Evolutionary conservation across 1,140 invertebrate genomes (phyloP), one percentile per base, ranked within the genome.

Genomic region (Portunus trituberculatus): DNA sequence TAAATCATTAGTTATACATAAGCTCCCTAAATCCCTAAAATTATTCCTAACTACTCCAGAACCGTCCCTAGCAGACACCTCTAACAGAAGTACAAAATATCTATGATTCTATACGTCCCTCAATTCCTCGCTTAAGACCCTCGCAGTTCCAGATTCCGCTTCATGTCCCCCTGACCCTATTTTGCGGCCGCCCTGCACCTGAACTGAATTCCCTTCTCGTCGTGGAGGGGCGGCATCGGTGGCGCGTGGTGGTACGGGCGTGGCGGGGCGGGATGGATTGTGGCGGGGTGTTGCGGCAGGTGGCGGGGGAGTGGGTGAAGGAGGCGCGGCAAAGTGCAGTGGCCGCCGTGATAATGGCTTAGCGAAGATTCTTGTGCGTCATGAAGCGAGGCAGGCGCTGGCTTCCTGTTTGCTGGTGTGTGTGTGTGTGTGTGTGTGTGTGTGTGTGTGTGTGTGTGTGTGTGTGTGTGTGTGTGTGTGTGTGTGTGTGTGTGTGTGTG

Each of bases 361-460:
- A 28, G 29, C n/a, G 39, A 39, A 10, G 52, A 39, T 39, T 39
- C 39, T 39, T 39, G 39, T 2, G 39, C 39, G 39, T 39, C 39
- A 39, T 39, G 39, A 39, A 39, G 39, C 39, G 39, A 39, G 39
- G 39, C 39, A 39, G 39, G 39, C 39, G 39, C 39, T 39, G 10
- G 29, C 39, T 87, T 4, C 84, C 6, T 29, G 39, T 39, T 39
- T 39, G 39, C 39, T 39, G 39, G 39, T 39, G 39, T 39, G 39
- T 39, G 39, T 59, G 52, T 59, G 52, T 59, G 52, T 59, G 52
- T 59, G 52, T 59, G 52, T 59, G 52, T 59, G 52, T 59, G 52
- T 59, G 67, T 76, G 67, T 76, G 67, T 76, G 67, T 76, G 67
- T 76, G 67, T 76, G 67, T 76, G 67, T 76, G 59, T 76, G 86